Percentiles rank a stretch among this genome's conserved stretches.
phyloP scores from a whole-genome alignment of 2,113 vertebrate species.

The Scalopus aquaticus region DNA sequence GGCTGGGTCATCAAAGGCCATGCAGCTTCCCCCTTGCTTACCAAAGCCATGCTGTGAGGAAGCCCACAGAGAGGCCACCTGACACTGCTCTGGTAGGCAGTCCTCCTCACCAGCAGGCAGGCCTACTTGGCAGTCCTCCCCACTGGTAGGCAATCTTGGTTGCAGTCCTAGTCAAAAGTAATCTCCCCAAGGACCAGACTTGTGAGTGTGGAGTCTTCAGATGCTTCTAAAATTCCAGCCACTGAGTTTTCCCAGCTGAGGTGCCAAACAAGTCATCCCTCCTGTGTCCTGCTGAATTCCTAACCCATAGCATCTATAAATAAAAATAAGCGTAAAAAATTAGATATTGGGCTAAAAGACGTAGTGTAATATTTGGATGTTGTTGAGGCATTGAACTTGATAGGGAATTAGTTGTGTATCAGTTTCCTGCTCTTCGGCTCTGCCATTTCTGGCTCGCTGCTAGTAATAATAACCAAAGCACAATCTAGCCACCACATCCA shows the following conservation, averaged over 20 bases:
- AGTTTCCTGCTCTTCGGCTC: background rate
- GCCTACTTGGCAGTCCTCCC: background rate
- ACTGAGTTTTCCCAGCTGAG: background rate
- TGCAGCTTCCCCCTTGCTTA: background rate
- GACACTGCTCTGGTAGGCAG: background rate
- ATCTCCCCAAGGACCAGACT: background rate
- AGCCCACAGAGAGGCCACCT: background rate
- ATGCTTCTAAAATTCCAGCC: background rate
- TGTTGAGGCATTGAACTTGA: background rate
- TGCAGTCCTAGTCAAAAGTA: background rate
- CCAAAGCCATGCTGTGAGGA: background rate
- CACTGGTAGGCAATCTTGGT: background rate
- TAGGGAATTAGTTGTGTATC: background rate
- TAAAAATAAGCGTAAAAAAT: background rate
- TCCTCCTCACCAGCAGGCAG: background rate
- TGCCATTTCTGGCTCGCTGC: background rate
- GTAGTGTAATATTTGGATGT: background rate
- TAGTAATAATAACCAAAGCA: conserved; percentile 17
- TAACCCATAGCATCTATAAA: background rate
- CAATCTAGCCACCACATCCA: background rate
- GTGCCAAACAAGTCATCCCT: background rate
- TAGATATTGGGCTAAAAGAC: background rate
- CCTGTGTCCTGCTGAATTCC: background rate
- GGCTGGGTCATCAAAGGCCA: background rate
- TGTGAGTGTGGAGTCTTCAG: background rate